Evolutionary conservation across 2,888 invertebrate species (phyloP), one percentile per base, ranked within the genome.

Genomic region (Amblyjoppa proteus): DNA sequence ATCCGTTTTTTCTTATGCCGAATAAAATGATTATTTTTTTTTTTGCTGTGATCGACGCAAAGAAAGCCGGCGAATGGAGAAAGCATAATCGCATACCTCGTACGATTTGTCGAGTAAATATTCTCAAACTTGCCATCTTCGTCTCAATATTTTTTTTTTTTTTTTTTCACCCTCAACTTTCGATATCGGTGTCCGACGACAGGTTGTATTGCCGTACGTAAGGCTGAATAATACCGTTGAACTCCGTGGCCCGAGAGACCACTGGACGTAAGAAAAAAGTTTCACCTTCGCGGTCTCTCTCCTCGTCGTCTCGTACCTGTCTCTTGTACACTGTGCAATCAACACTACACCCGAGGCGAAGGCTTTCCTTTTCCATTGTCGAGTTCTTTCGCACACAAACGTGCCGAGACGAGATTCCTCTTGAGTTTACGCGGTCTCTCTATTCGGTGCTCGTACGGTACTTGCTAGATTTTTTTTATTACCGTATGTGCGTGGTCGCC

Each of bases 241-340:
- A 61, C 61, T 61, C 61, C 4, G 61, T 34, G 13, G 61, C 5
- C 28, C 28, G 34, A 25, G 61, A 61, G 61, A 61, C 61, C 34
- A 34, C 61, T n/a, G 2, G 16, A 28, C 61, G 34, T 13, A 64
- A 64, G 20, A 31, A 75, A 76, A 66, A 45, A 75, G 66, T 76
- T 76, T 76, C 75, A 76, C 75, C 75, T 76, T 76, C 75, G 75
- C 75, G 75, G 75, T 66, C 66, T 66, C 66, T 76, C 75, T 34
- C 64, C 66, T 66, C 66, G 25, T 51, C 75, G 45, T 61, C 41
- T 13, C 38, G 41, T 45, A 28, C 74, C 28, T 31, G 74, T 28
- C 61, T 28, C 61, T 49, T 20, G 25, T n/a, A 38, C 75, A 13
- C 64, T 20, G 49, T 76, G 75, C 34, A 76, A 76, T 76, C 75